Base-by-base conservation (phyloP, 2,113 vertebrate genomes). In the Eptesicus fuscus region DNA sequence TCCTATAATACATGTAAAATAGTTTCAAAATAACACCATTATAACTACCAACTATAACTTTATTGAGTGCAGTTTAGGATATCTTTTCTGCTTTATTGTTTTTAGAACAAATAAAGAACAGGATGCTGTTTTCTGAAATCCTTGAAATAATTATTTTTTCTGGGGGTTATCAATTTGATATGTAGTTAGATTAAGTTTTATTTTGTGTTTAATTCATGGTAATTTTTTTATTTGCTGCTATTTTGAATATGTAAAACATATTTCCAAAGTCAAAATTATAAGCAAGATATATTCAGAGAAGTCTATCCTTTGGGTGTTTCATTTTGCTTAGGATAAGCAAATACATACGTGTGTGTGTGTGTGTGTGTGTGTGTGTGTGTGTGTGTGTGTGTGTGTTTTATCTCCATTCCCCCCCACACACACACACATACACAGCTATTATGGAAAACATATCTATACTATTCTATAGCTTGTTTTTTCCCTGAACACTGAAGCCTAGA, bases 181-280 rank as follows among this genome's bases (percentile, higher is more conserved):
- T 4, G 9, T 23, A 84, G 17, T 84, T 91, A 78, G 23, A 44
- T 82, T 96, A 63, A 42, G 16, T 61, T 88, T 80, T 79, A 53
- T 70, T 82, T 85, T 85, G 22, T 93, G 44, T 83, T 93, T 3
- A 9, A 5, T 42, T 78, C 30, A 28, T 44, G 56, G 56, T 63
- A 63, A 35, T 86, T 47, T 83, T 92, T 90, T 53, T 42, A 22
- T 83, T 91, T 91, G 61, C 44, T 84, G 22, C 7, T 86, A 3
- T 70, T 77, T 87, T 86, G 18, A 91, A 82, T 89, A 70, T 47
- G 59, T 78, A 88, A 79, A 93, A 80, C 18, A 59, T 80, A 85
- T 79, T 92, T 88, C 47, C 47, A 69, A 53, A 90, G 76, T 90
- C 40, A 87, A 49, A 88, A 91, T 88, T 87, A 47, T 82, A 49